Evolutionary conservation across 2,113 vertebrate species (phyloP), one percentile per base, ranked within the genome.

Genomic region (Cepphus grylle): DNA sequence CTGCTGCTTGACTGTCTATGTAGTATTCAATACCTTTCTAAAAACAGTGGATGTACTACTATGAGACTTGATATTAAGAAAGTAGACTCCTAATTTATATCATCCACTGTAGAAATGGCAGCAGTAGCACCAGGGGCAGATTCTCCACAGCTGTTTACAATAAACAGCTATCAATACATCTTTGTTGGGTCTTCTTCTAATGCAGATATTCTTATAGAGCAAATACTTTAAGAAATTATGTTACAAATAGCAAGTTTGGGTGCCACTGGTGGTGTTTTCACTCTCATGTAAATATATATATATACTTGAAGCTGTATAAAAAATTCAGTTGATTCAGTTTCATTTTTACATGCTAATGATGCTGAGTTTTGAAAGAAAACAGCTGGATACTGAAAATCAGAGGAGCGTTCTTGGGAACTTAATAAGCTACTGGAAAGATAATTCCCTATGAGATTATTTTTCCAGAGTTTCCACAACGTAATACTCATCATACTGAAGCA

Each of bases 131-230:
- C 22, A 88, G 38, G 16, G 53, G 5, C 16, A 92, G 43, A 93
- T 88, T 90, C n/a, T 61, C 43, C 30, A 87, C 47, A 81, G 59
- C 50, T 90, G 58, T 72, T 73, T 91, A 52, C 1, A 8, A 86
- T 76, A 86, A 59, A 71, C 23, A 70, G 13, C 58, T 81, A 88
- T 92, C 69, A 94, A 40, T 40, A 76, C 43, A 79, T 83, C 56
- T 92, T 72, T 91, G 23, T 84, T 86, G 45, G 66, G 81, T 93
- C 36, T 81, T 91, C 53, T 74, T 94, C 62, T 77, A 94, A 77
- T 27, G 23, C 34, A 93, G n/a, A 17, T 15, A 66, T 49, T 84
- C 43, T 69, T 52, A 17, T 55, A 61, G 83, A 86, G 40, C 19
- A 94, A 93, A 94, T 62, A 67, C 7, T 74, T 73, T 62, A 67